These are phyloP conservation scores for Chelonus formosanus DNA, from an alignment of 2,888 invertebrate genomes.

Conservation along the genomic window DNA sequence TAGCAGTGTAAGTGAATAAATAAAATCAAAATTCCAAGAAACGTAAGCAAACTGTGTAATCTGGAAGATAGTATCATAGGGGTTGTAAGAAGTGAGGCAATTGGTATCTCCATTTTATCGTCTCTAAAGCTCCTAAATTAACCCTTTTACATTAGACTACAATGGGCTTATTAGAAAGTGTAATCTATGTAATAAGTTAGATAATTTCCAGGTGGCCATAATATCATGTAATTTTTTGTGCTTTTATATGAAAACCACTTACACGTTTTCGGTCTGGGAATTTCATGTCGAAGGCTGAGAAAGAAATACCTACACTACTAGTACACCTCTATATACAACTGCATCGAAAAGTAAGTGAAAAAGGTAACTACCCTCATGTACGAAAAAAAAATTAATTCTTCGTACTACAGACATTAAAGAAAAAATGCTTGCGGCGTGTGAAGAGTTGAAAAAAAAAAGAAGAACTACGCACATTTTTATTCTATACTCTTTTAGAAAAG, in stretches of 20 bases:
- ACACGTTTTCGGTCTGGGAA: slow-evolving; percentile 3
- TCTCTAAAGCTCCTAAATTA: too few species aligned
- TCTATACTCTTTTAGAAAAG: slow-evolving; percentile 1
- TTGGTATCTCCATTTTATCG: too few species aligned
- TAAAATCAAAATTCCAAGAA: too few species aligned
- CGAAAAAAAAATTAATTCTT: neutral
- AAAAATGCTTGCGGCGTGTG: too few species aligned
- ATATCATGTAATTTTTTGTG: neutral
- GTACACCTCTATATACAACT: neutral
- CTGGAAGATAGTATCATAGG: too few species aligned
- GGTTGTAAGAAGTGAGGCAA: too few species aligned
- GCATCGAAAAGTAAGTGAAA: slow-evolving; percentile 1
- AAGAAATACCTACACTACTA: neutral
- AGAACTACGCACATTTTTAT: too few species aligned
- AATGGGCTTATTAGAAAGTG: neutral
- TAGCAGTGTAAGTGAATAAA: too few species aligned
- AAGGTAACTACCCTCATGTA: neutral
- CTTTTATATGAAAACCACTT: slow-evolving; percentile 2
- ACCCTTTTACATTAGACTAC: neutral
- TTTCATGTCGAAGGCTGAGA: neutral
- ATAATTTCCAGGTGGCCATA: neutral
- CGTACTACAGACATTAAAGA: neutral
- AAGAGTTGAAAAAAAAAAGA: too few species aligned
- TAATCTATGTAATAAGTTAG: neutral
- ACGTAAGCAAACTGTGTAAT: too few species aligned